Conservation (phyloP, 2,113 vertebrate genomes). For the Prunella fulvescens region DNA sequence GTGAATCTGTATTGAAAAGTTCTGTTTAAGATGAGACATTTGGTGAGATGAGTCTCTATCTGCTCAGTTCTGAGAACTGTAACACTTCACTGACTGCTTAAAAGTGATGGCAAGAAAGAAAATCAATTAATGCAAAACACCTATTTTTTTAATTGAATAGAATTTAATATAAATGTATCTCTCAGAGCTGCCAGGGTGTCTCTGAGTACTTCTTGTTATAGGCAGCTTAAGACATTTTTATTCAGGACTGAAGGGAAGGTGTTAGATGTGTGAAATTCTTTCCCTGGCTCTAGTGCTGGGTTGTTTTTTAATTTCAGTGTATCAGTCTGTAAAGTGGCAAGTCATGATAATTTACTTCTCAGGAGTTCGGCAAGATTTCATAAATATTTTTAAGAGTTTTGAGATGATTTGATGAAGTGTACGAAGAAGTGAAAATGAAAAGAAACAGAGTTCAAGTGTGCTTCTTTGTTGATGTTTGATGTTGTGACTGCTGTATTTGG, state of each 20-base stretch:
- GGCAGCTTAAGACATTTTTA: neutral
- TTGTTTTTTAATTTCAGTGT: conserved; percentile 1
- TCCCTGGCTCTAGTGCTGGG: neutral
- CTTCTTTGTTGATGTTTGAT: neutral
- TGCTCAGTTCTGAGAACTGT: neutral
- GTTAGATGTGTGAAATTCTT: neutral
- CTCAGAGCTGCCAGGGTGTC: neutral
- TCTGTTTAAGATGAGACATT: neutral
- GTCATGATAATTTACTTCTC: neutral
- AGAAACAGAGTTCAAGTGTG: neutral
- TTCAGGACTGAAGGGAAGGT: neutral
- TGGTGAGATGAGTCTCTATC: neutral
- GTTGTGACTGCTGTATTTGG: neutral
- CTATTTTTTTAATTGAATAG: neutral
- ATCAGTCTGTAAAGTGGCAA: neutral
- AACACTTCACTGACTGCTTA: neutral
- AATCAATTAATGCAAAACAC: neutral
- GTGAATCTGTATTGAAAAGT: neutral
- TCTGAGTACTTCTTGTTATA: neutral
- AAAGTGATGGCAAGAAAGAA: neutral
- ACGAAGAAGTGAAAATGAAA: neutral
- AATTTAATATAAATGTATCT: neutral
- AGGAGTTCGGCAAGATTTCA: neutral
- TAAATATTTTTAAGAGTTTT: conserved; percentile 32
- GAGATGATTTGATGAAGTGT: neutral